Percentiles rank a stretch among this genome's conserved stretches.
These are phyloP conservation scores for Hippocampus mohnikei DNA, from an alignment of 2,113 vertebrate species.

Conservation along the genomic window DNA sequence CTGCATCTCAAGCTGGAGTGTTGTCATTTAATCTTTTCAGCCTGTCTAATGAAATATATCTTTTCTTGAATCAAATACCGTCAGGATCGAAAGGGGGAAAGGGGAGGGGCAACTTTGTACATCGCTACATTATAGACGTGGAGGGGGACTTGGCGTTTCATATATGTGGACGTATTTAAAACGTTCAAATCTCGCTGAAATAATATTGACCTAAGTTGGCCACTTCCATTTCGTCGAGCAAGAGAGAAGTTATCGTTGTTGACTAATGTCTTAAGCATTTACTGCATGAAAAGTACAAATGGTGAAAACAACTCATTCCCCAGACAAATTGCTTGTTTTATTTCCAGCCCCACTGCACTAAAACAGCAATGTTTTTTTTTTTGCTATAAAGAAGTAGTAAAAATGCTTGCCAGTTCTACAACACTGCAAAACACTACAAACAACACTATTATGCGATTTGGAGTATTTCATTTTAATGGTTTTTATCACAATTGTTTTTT, in stretches of 20 bases:
- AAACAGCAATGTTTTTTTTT: neutral
- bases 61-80: neutral
- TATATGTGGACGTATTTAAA: neutral
- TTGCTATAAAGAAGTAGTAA: neutral
- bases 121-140: neutral
- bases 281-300: neutral
- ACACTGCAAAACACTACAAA: neutral
- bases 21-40: slow-evolving; percentile 32
- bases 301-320: neutral
- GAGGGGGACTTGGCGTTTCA: neutral
- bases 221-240: neutral
- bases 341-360: neutral
- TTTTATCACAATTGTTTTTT: neutral
- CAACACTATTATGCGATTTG: neutral
- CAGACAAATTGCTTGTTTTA: neutral
- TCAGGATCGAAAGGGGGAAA: neutral
- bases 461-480: neutral
- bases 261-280: neutral
- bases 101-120: neutral
- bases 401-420: neutral
- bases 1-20: slow-evolving; percentile 9
- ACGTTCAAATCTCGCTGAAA: neutral
- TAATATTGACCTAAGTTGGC: neutral
- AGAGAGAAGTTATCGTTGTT: neutral
- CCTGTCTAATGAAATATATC: slow-evolving; percentile 3